Evolutionary conservation across 2,113 vertebrate species (phyloP).

Genomic region (Ursus arctos): DNA sequence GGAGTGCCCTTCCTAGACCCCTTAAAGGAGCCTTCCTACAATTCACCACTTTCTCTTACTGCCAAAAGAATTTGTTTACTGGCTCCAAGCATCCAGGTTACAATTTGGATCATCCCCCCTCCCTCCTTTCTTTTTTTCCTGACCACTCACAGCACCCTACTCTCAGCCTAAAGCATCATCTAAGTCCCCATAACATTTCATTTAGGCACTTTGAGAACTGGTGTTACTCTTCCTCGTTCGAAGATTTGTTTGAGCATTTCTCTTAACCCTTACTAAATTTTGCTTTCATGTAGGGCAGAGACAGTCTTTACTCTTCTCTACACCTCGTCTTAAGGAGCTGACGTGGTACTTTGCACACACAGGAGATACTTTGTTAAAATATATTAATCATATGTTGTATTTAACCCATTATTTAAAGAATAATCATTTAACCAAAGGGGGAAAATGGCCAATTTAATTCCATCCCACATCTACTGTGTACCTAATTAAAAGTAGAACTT

Average conservation of each 20-base stretch:
- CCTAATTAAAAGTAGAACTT: constrained; percentile 7
- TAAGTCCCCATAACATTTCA: neutral
- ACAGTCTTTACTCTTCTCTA: neutral
- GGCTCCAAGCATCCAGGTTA: neutral
- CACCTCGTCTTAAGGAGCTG: neutral
- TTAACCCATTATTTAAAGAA: constrained; percentile 5
- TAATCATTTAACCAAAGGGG: neutral
- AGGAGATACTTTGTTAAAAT: neutral
- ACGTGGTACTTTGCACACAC: neutral
- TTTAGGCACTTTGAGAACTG: neutral
- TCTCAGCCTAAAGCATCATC: neutral
- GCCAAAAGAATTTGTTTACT: neutral
- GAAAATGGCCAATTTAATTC: constrained; percentile 24
- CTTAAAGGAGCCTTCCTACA: neutral
- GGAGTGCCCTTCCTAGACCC: neutral
- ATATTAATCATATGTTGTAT: neutral
- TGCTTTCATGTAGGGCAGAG: neutral
- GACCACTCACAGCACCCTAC: neutral
- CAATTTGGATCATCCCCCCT: neutral
- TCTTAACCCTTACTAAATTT: neutral
- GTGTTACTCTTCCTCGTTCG: neutral
- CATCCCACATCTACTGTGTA: neutral
- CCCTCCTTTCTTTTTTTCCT: neutral
- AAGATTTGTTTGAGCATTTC: neutral
- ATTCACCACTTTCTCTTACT: neutral